Evolutionary conservation across 2,888 invertebrate genomes (phyloP), one percentile per base, ranked within the genome.

Genomic region (Nemurella pictetii): DNA sequence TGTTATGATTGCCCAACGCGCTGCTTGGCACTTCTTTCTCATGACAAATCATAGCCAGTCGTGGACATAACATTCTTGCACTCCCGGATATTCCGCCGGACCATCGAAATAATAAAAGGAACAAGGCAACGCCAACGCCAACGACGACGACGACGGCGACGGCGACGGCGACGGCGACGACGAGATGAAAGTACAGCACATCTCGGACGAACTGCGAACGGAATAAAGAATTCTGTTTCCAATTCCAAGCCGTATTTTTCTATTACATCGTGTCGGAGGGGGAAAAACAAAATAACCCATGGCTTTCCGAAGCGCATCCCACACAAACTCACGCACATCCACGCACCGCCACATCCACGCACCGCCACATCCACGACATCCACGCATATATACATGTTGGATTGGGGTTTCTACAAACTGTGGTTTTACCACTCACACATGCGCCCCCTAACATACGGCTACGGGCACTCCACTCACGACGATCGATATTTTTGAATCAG

Each of bases 191-290:
- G 55, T 55, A 55, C 55, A 55, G 78, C 78, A 78, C 78, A 78
- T 78, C 78, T 78, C 78, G n/a, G 28, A 27, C 28, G 78, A 29
- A 78, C 78, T 28, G 30, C 30, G 30, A 78, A 55, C 55, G 30
- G 78, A 78, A 78, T 78, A 78, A 78, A 78, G 78, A 78, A 78
- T 78, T 78, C 78, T 78, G 78, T 78, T 78, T 78, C 78, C 78
- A 78, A 78, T 78, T 78, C 30, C 78, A 27, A 15, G 26, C 30
- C 78, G 28, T 78, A 78, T 78, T 78, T 55, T 75, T 78, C 78
- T 78, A 78, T 78, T 78, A 78, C 78, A n/a, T 78, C 78, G 78
- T n/a, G 78, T 29, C n/a, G 26, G n/a, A 28, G 28, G 30, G 78
- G 78, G 30, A 78, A 78, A 78, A 78, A 78, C 78, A 78, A 78